These are phyloP conservation scores for Nothobranchius furzeri DNA, from an alignment of 2,113 vertebrate genomes.

Conservation along the genomic window DNA sequence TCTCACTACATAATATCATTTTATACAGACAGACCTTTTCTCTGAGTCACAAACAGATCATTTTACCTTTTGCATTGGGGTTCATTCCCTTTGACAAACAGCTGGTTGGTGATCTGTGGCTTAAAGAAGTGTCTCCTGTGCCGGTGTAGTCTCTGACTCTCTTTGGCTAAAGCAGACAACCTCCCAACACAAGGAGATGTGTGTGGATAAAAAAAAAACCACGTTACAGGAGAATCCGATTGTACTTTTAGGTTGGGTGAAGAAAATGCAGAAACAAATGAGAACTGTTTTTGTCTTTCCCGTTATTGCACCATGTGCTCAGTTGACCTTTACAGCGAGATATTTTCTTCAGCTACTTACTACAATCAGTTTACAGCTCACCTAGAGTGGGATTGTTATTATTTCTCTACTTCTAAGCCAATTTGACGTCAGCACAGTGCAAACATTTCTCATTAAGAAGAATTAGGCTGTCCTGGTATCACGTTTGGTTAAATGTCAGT, in stretches of 20 bases:
- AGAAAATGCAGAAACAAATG: neutral
- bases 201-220: neutral
- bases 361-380: constrained; percentile 10
- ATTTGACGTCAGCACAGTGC: constrained; percentile 2
- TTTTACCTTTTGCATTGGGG: no score
- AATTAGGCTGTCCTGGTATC: constrained; percentile 18
- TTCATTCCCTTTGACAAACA: no score
- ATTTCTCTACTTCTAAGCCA: constrained; percentile 9
- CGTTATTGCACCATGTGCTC: neutral
- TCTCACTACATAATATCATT: no score
- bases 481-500: constrained; percentile 32
- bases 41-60: no score
- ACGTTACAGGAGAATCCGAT: neutral
- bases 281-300: neutral
- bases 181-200: neutral
- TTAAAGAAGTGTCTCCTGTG: no score
- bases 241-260: neutral
- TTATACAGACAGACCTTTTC: no score
- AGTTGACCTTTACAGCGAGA: neutral
- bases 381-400: constrained; percentile 6
- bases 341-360: constrained; percentile 2
- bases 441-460: constrained; percentile 31
- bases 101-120: no score
- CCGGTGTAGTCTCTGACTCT: no score
- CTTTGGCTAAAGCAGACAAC: neutral